Base-by-base conservation (phyloP, 2,888 invertebrate species). In the Uropetala carovei region DNA sequence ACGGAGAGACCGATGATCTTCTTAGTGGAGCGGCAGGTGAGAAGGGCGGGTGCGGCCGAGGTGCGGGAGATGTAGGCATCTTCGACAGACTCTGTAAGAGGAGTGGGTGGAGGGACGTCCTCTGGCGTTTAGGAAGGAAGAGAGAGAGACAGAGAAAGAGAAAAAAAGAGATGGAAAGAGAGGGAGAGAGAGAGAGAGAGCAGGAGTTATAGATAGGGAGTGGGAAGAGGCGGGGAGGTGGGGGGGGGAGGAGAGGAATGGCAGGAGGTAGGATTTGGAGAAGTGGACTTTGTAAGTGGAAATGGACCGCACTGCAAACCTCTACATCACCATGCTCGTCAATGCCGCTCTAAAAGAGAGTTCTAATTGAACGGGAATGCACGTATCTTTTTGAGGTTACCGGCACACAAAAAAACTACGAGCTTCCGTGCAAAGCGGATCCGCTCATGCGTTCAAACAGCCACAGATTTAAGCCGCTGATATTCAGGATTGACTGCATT, bases 61-160 rank as follows among this genome's bases (percentile, higher is more conserved):
- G 95, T 96, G 93, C 95, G 94, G 92, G 95, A 95, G 91, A 96
- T 96, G 94, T 96, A 96, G 85, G 94, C 95, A 93, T 96, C 96
- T 93, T 96, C 96, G 0, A 94, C 93, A 59, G 94, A 94, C 92
- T 94, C 94, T 81, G 93, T 93, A 86, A 94, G 93, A 0, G 95
- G 94, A 10, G 95, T 94, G 0, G 94, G 94, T 18, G 94, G 94
- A 22, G 94, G 94, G 0, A 94, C 94, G 68, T 95, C 95, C 89
- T 94, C 94, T 94, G 94, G 0, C 57, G 82, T 14, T 82, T 30
- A 16, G 10, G 27, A n/a, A 56, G 27, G 56, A 22, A 83, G 83
- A 64, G n/a, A 16, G 14, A 22, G 64, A 22, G 27, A 64, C 10
- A n/a, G 11, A 4, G 11, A 56, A 57, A 92, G 27, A 27, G 14